Evolutionary conservation across 2,797 vertebrate species (phyloP).

Genomic region (Falco biarmicus): DNA sequence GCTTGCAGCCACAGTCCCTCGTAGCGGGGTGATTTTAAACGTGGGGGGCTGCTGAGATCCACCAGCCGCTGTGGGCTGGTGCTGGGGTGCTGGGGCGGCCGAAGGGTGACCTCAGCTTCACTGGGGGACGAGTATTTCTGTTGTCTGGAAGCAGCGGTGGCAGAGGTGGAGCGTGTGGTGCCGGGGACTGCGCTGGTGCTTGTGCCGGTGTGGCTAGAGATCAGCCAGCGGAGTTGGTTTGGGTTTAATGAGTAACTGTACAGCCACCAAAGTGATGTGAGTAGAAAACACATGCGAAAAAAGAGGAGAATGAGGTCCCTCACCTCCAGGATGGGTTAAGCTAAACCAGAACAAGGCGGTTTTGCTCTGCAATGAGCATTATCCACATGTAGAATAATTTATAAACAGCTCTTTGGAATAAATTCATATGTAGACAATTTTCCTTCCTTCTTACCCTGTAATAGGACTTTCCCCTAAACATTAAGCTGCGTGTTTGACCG

Average conservation of each 20-base stretch:
- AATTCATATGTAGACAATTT: not conserved
- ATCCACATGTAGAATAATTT: not conserved
- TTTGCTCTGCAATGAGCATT: not conserved
- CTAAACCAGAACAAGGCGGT: not conserved
- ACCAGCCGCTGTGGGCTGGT: not conserved
- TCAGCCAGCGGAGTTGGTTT: not conserved
- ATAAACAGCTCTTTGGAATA: not conserved
- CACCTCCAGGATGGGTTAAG: not conserved
- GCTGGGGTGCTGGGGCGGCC: not conserved
- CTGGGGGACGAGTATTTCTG: conserved; percentile 17
- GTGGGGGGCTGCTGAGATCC: not conserved
- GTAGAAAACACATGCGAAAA: not conserved
- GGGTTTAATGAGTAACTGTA: not conserved
- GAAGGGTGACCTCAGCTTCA: not conserved
- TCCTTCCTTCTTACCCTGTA: not conserved
- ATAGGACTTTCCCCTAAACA: not conserved
- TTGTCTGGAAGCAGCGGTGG: conserved; percentile 28
- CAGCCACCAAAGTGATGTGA: not conserved
- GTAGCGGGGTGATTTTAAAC: not conserved
- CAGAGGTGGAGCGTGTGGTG: conserved; percentile 21
- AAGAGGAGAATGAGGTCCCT: not conserved
- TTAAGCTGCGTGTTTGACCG: not conserved
- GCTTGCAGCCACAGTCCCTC: not conserved
- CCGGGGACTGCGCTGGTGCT: rapidly evolving
- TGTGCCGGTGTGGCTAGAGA: not conserved